These are phyloP conservation scores for Polymixis lichenea DNA, from an alignment of 2,888 invertebrate species.

Conservation along the genomic window DNA sequence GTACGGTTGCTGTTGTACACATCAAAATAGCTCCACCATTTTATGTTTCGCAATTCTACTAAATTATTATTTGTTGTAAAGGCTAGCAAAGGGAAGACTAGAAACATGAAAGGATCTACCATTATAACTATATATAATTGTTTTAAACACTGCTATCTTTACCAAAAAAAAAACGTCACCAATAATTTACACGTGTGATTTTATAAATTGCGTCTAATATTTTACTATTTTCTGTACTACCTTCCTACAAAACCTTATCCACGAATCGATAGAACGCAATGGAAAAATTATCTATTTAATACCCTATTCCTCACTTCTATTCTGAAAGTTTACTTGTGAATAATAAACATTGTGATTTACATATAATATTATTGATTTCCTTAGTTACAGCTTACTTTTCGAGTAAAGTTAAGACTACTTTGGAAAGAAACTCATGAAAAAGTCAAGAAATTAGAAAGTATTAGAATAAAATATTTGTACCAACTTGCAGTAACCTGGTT, in stretches of 20 bases:
- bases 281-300: background rate
- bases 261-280: background rate
- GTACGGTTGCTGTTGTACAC: slow-evolving; percentile 34
- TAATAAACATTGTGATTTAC: background rate
- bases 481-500: too few species aligned
- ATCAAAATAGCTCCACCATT: slow-evolving; percentile 67
- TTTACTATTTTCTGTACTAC: slow-evolving; percentile 1
- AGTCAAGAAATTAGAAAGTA: background rate
- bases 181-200: slow-evolving; percentile 55
- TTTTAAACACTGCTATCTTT: background rate
- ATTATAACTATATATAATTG: background rate
- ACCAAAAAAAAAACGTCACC: background rate
- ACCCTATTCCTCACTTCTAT: background rate
- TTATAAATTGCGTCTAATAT: slow-evolving; percentile 42
- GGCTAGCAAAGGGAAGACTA: slow-evolving; percentile 2
- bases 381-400: background rate
- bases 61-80: slow-evolving; percentile 20
- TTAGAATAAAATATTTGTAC: background rate
- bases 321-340: background rate
- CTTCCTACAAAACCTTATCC: background rate
- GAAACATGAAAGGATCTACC: background rate
- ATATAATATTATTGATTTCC: background rate
- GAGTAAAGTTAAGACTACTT: background rate
- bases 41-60: slow-evolving; percentile 72
- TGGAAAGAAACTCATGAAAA: background rate